Evolutionary conservation across 2,113 vertebrate species (phyloP).

Genomic region (Peromyscus polionotus): DNA sequence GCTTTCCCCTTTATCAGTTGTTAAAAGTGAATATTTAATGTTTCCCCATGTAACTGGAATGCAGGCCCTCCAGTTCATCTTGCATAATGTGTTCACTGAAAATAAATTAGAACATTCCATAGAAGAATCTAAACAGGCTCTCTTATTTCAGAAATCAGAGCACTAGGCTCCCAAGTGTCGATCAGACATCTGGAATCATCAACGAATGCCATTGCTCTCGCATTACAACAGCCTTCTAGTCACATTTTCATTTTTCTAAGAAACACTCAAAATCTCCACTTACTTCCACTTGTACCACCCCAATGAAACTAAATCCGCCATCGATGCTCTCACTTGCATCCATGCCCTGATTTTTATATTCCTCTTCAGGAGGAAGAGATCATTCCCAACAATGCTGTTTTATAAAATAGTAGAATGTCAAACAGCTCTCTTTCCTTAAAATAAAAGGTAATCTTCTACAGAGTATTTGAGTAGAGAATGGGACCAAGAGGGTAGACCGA

Average conservation of each 20-base stretch:
- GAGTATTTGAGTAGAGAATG: not conserved
- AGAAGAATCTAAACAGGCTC: not conserved
- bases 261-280: not conserved
- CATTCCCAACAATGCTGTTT: not conserved
- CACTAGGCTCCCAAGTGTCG: not conserved
- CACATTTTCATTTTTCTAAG: not conserved
- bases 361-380: not conserved
- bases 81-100: not conserved
- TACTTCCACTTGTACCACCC: accelerated
- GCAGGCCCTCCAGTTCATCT: not conserved
- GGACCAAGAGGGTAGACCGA: too few relatives aligned
- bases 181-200: not conserved
- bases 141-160: not conserved
- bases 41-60: not conserved
- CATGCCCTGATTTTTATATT: not conserved
- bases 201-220: not conserved
- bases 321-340: not conserved
- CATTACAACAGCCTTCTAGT: not conserved
- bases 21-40: not conserved
- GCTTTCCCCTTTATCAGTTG: not conserved
- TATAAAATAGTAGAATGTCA: not conserved
- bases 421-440: not conserved
- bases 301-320: not conserved
- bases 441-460: not conserved
- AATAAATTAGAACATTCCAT: not conserved